These are phyloP conservation scores for Stictocephala bisonia DNA, from an alignment of 2,888 invertebrate genomes.

Conservation along the genomic window DNA sequence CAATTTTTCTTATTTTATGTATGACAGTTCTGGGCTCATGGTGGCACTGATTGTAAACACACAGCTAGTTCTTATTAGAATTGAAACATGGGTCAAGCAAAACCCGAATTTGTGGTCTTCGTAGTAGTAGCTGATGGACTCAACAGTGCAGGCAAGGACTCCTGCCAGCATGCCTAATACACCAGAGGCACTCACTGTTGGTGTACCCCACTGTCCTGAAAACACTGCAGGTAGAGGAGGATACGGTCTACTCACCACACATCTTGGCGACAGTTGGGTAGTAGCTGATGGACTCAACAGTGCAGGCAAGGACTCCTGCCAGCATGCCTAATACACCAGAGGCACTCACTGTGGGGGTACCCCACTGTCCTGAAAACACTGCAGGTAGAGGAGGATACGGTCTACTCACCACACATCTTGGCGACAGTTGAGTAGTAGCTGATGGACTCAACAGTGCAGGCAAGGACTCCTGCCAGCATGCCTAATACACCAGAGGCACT, in stretches of 20 bases:
- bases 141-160: slow-evolving; percentile 81
- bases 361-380: slow-evolving; percentile 77
- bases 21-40: no score
- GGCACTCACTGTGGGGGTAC: slow-evolving; percentile 75
- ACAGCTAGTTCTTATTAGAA: no score
- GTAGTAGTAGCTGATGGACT: slow-evolving; percentile 87
- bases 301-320: slow-evolving; percentile 82
- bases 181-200: slow-evolving; percentile 76
- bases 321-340: slow-evolving; percentile 81
- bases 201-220: slow-evolving; percentile 80
- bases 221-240: no score
- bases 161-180: slow-evolving; percentile 83
- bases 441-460: slow-evolving; percentile 84
- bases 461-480: slow-evolving; percentile 81
- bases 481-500: slow-evolving; percentile 77
- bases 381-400: no score
- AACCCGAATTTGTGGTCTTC: no score
- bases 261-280: slow-evolving; percentile 91
- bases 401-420: slow-evolving; percentile 76
- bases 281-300: slow-evolving; percentile 87
- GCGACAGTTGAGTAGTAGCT: slow-evolving; percentile 95
- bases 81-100: no score
- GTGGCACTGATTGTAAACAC: no score
- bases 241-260: slow-evolving; percentile 74
- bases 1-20: no score